Conservation (phyloP, 2,888 invertebrate species). For the Alloplasta piceator region DNA sequence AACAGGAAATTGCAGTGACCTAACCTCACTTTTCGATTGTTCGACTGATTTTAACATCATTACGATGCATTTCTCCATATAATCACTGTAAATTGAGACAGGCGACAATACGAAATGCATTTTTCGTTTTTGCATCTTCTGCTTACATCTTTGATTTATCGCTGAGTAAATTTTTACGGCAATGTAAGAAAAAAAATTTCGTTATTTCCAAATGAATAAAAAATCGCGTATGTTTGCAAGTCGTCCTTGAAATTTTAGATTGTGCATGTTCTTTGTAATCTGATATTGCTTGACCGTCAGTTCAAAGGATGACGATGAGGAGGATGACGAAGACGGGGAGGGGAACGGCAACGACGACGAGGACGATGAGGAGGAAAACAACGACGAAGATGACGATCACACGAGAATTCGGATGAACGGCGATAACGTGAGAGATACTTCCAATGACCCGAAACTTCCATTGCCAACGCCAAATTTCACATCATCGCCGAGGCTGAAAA, state of each 20-base stretch:
- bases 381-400: conserved; percentile 54
- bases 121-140: too few relatives aligned
- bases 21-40: too few relatives aligned
- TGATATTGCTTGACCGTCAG: conserved; percentile 82
- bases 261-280: conserved; percentile 81
- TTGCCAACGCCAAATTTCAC: conserved; percentile 88
- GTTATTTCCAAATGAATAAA: not conserved
- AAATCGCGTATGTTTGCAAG: conserved; percentile 55
- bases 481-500: conserved; percentile 84
- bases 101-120: too few relatives aligned
- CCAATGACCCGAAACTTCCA: conserved; percentile 80
- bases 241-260: conserved; percentile 59
- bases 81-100: too few relatives aligned
- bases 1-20: too few relatives aligned
- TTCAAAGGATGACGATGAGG: conserved; percentile 78
- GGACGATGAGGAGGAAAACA: conserved; percentile 51
- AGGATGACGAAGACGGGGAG: conserved; percentile 65
- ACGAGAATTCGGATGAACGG: conserved; percentile 60
- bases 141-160: too few relatives aligned
- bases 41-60: too few relatives aligned
- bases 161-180: too few relatives aligned
- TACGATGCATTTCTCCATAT: too few relatives aligned
- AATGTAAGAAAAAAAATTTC: too few relatives aligned
- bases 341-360: conserved; percentile 29
- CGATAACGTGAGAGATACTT: conserved; percentile 69